These are phyloP conservation scores for Andrena dorsata DNA, from an alignment of 2,888 invertebrate genomes.

Conservation along the genomic window DNA sequence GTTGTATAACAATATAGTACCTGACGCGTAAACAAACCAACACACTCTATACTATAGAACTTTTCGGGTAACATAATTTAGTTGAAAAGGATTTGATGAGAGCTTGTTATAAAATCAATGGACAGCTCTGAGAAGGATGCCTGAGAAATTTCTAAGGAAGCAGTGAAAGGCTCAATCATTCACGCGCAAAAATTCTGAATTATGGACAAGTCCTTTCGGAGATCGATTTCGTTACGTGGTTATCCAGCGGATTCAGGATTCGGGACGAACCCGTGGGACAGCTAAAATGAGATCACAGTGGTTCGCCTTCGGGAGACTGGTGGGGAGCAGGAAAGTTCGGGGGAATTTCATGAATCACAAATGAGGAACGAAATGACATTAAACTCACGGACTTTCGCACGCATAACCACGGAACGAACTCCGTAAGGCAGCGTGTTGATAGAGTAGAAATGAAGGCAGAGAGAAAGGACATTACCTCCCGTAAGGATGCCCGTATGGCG, in stretches of 20 bases:
- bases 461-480: slow-evolving; percentile 40
- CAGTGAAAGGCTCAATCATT: slow-evolving; percentile 18
- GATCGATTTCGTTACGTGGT: slow-evolving; percentile 69
- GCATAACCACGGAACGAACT: slow-evolving; percentile 65
- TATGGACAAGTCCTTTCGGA: slow-evolving; percentile 47
- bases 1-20: no score
- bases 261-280: slow-evolving; percentile 69
- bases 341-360: slow-evolving; percentile 79
- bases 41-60: not conserved
- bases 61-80: not conserved
- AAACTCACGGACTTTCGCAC: slow-evolving; percentile 74
- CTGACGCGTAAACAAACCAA: not conserved
- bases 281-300: slow-evolving; percentile 74
- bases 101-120: not conserved
- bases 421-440: slow-evolving; percentile 66
- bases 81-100: not conserved
- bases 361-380: slow-evolving; percentile 78
- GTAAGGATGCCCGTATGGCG: slow-evolving; percentile 36
- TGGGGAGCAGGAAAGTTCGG: slow-evolving; percentile 68
- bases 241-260: slow-evolving; percentile 66
- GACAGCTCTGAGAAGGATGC: not conserved
- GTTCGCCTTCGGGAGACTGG: slow-evolving; percentile 64
- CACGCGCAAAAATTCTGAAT: slow-evolving; percentile 40
- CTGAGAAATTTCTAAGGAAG: not conserved
- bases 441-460: slow-evolving; percentile 36